Percentiles rank a stretch among this genome's conserved stretches.
phyloP scores from a whole-genome alignment of 2,797 vertebrate species.

The Arrhamphus sclerolepis region DNA sequence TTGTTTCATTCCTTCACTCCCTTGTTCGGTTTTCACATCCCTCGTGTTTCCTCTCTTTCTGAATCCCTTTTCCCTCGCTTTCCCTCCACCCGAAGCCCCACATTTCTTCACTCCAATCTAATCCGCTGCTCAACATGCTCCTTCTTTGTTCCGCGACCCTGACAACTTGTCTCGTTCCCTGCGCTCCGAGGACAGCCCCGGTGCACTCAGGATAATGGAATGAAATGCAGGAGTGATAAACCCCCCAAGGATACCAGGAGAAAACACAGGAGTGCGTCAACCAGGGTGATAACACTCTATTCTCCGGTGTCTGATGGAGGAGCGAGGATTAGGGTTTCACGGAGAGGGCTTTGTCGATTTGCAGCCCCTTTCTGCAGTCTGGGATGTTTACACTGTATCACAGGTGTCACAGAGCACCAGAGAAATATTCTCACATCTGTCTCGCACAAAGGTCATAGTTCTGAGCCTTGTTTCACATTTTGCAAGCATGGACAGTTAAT shows the following conservation, averaged over 20 bases:
- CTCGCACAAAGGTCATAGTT: constrained; percentile 62
- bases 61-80: constrained; percentile 40
- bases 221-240: constrained; percentile 72
- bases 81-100: constrained; percentile 34
- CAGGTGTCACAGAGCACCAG: constrained; percentile 42
- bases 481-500: constrained; percentile 50
- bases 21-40: constrained; percentile 25
- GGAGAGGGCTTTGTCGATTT: constrained; percentile 67
- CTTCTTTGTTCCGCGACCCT: constrained; percentile 75
- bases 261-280: constrained; percentile 76
- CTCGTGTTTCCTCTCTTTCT: constrained; percentile 29
- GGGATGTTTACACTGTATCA: constrained; percentile 61
- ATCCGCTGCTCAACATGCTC: constrained; percentile 73
- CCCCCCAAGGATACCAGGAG: constrained; percentile 66
- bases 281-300: constrained; percentile 73
- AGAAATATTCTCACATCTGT: constrained; percentile 59
- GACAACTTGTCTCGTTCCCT: constrained; percentile 71
- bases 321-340: constrained; percentile 71
- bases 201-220: constrained; percentile 75
- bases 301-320: constrained; percentile 61
- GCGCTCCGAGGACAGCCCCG: constrained; percentile 64
- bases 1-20: constrained; percentile 10
- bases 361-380: constrained; percentile 42
- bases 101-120: constrained; percentile 58
- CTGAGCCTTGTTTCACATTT: constrained; percentile 32